Conservation (phyloP, 2,888 invertebrate species). For the Hemaris fuciformis region DNA sequence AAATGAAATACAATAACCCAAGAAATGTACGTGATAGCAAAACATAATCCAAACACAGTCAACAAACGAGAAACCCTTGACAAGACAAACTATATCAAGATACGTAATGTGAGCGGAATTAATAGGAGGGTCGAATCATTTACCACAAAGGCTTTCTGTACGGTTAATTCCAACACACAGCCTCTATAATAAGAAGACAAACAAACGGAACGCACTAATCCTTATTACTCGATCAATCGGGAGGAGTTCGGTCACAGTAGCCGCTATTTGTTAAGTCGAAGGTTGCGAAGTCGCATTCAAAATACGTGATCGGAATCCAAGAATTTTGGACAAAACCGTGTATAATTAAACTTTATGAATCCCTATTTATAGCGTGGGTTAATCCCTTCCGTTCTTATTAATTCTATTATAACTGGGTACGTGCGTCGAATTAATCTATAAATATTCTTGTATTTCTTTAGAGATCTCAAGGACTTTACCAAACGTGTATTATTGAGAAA, state of each 20-base stretch:
- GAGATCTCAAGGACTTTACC: too few species aligned
- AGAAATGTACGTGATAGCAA: neutral
- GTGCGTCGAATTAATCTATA: neutral
- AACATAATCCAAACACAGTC: neutral
- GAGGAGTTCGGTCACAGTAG: conserved; percentile 35
- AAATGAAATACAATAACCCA: neutral
- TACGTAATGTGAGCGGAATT: conserved; percentile 5
- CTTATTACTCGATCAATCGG: conserved; percentile 25
- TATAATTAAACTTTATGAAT: conserved; percentile 68
- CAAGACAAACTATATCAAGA: conserved; percentile 7
- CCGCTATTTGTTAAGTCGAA: conserved; percentile 32
- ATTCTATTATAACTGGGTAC: conserved; percentile 9
- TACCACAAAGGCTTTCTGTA: conserved; percentile 3
- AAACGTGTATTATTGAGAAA: too few species aligned
- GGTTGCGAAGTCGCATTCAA: conserved; percentile 27
- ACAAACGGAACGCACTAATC: conserved; percentile 23
- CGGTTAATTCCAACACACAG: conserved; percentile 1
- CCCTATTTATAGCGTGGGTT: conserved; percentile 57
- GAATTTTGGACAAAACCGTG: conserved; percentile 46
- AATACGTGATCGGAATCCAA: conserved; percentile 56
- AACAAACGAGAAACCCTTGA: neutral
- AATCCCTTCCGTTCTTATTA: conserved; percentile 47
- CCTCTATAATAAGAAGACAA: conserved; percentile 24
- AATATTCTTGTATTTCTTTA: neutral
- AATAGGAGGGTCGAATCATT: conserved; percentile 9